Conservation (phyloP, 2,888 invertebrate species). For the Cerceris rybyensis region DNA sequence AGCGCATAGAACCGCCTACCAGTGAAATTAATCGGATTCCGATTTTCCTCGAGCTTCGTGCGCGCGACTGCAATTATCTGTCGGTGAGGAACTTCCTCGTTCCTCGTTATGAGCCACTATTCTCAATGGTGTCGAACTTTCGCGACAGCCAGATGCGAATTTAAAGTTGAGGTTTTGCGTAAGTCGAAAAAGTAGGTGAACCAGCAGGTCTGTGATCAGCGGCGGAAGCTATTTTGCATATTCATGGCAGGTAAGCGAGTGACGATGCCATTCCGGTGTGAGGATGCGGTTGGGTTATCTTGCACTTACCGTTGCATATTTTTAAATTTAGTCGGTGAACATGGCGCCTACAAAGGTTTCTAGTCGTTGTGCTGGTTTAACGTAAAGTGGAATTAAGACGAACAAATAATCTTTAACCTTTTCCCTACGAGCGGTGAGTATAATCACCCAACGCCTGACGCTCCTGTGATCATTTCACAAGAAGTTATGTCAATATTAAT, state of each 20-base stretch:
- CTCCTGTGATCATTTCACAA: too few species aligned
- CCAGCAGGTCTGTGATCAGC: conserved; percentile 10
- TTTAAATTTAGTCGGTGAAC: not conserved
- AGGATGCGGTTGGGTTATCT: conserved; percentile 32
- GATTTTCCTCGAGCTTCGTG: conserved; percentile 10
- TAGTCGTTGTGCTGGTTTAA: not conserved
- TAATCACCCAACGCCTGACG: too few species aligned
- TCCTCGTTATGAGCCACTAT: not conserved
- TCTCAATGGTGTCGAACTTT: not conserved
- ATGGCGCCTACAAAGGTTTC: too few species aligned
- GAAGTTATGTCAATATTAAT: too few species aligned
- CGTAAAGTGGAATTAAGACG: not conserved
- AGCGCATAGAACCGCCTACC: conserved; percentile 1
- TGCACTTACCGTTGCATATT: conserved; percentile 6
- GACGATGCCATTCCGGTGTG: conserved; percentile 29
- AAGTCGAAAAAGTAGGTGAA: conserved; percentile 24
- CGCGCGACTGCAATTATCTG: not conserved
- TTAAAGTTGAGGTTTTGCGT: conserved; percentile 27
- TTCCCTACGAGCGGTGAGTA: too few species aligned
- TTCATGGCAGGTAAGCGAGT: conserved; percentile 31
- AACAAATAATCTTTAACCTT: not conserved
- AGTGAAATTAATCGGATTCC: conserved; percentile 27
- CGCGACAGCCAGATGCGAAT: not conserved
- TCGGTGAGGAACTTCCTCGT: not conserved
- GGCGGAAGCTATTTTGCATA: conserved; percentile 38